phyloP scores from a whole-genome alignment of 1,140 invertebrate species.

The Drosophila arizonae region DNA sequence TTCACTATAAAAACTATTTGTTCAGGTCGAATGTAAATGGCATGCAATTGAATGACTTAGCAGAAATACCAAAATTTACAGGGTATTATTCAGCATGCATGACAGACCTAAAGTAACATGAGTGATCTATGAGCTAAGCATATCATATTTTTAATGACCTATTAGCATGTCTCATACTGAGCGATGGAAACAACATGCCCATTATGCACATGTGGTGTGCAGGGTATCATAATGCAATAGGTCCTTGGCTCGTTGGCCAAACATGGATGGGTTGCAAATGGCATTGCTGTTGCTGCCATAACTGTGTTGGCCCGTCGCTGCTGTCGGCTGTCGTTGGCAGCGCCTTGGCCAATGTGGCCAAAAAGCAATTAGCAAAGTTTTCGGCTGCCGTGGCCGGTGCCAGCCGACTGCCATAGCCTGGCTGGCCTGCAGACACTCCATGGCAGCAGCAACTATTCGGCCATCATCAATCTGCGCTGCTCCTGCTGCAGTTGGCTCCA shows the following conservation, averaged over 20 bases:
- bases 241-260: slow-evolving; percentile 6
- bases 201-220: neutral
- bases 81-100: too few relatives aligned
- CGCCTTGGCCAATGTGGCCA: slow-evolving; percentile 61
- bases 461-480: slow-evolving; percentile 72
- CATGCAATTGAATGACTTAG: too few relatives aligned
- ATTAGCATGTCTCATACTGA: neutral
- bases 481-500: slow-evolving; percentile 44
- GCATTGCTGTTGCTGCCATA: slow-evolving; percentile 31
- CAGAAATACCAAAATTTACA: too few relatives aligned
- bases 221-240: slow-evolving; percentile 37
- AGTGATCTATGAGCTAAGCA: neutral
- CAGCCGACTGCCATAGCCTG: neutral
- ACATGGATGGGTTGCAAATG: slow-evolving; percentile 35
- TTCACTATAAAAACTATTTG: too few relatives aligned
- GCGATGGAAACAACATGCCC: neutral
- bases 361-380: slow-evolving; percentile 82
- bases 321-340: slow-evolving; percentile 32
- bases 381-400: slow-evolving; percentile 27
- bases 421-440: too few relatives aligned
- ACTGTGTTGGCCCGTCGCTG: slow-evolving; percentile 28
- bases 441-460: slow-evolving; percentile 11
- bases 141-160: neutral
- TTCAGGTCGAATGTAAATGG: too few relatives aligned
- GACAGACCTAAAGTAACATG: too few relatives aligned